A percentile compares a stretch with the other conserved stretches of the same genome.
These are phyloP conservation scores for Physocephala rufipes DNA, from an alignment of 2,888 invertebrate species.

Conservation along the genomic window DNA sequence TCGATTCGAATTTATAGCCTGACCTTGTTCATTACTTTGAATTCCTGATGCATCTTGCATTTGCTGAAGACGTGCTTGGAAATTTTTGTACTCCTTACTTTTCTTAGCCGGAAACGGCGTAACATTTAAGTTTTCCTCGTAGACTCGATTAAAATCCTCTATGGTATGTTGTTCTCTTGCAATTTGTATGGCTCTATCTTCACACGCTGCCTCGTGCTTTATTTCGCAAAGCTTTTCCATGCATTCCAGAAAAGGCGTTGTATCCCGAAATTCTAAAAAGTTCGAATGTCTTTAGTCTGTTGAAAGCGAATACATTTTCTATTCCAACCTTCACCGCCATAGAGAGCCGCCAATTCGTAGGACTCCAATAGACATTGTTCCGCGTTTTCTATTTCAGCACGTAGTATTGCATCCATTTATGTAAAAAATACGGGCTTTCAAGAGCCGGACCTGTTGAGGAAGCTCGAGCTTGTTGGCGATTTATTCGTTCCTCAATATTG, in stretches of 20 bases:
- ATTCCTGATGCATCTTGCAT: conserved; percentile 36
- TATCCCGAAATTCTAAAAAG: conserved; percentile 45
- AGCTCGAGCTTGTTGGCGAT: too few relatives aligned
- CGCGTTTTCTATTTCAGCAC: conserved; percentile 59
- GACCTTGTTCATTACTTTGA: conserved; percentile 22
- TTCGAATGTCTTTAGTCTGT: not conserved
- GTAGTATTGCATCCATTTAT: conserved; percentile 44
- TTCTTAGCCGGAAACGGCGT: conserved; percentile 42
- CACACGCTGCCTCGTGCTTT: conserved; percentile 40
- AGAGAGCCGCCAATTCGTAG: conserved; percentile 46
- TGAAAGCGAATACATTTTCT: not conserved
- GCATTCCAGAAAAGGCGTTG: conserved; percentile 40
- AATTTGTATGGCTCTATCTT: conserved; percentile 39
- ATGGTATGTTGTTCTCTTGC: conserved; percentile 41
- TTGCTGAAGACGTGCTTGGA: conserved; percentile 40
- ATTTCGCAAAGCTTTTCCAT: conserved; percentile 41
- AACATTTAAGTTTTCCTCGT: conserved; percentile 28
- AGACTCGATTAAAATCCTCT: conserved; percentile 42
- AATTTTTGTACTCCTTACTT: conserved; percentile 45
- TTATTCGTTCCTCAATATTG: too few relatives aligned
- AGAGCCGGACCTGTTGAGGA: too few relatives aligned
- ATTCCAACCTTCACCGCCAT: conserved; percentile 49
- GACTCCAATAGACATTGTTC: conserved; percentile 49
- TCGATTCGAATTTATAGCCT: conserved; percentile 29
- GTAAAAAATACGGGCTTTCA: not conserved